phyloP scores from a whole-genome alignment of 2,888 invertebrate species.

The Eupithecia abbreviata region DNA sequence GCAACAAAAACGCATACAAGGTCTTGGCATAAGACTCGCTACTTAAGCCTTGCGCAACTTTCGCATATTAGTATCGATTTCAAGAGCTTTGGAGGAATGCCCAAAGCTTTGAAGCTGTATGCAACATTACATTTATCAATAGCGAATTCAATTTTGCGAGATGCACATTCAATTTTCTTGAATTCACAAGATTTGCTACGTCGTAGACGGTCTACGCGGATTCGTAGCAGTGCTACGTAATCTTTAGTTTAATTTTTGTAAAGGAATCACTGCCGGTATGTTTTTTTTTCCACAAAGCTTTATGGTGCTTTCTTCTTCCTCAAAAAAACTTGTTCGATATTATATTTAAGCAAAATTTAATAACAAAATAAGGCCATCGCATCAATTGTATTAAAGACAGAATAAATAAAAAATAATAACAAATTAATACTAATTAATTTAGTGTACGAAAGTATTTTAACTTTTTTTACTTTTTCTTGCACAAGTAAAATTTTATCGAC shows the following conservation, averaged over 20 bases:
- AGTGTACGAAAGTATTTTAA: neutral
- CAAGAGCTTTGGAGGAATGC: constrained; percentile 30
- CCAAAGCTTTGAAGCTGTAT: constrained; percentile 25
- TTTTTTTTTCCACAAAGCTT: no score
- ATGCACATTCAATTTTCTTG: constrained; percentile 2
- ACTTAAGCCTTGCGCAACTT: constrained; percentile 13
- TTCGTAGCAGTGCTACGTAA: neutral
- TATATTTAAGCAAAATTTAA: no score
- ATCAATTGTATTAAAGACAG: no score
- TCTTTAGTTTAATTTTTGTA: neutral
- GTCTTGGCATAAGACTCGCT: constrained; percentile 28
- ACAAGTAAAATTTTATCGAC: neutral
- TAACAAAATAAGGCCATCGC: no score
- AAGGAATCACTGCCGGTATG: no score
- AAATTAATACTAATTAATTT: no score
- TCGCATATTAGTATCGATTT: constrained; percentile 27
- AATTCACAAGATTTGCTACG: constrained; percentile 13
- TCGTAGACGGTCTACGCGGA: neutral
- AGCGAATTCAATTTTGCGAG: constrained; percentile 14
- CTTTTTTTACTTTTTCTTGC: neutral
- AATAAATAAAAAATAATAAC: no score
- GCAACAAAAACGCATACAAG: constrained; percentile 13
- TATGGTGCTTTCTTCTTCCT: no score
- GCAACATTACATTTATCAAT: constrained; percentile 12
- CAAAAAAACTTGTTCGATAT: no score